Conservation (phyloP, 1,140 invertebrate species). For the Heliconius himera region DNA sequence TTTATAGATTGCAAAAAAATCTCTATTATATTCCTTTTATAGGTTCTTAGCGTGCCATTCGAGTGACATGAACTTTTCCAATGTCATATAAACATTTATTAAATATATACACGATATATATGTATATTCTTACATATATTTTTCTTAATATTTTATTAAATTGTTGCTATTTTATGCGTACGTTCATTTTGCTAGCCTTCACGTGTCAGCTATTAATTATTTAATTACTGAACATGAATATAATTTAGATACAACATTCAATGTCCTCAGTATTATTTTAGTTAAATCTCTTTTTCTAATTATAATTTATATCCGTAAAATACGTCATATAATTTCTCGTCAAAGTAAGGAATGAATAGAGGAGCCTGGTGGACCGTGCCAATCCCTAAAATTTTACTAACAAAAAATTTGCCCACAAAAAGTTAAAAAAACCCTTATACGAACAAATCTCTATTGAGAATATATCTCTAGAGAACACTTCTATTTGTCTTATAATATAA, state of each 20-base stretch:
- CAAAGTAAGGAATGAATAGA: no score
- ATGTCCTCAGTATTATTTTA: no score
- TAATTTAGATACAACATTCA: neutral
- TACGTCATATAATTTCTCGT: no score
- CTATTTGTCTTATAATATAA: neutral
- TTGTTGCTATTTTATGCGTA: neutral
- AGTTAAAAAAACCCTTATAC: no score
- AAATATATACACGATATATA: neutral
- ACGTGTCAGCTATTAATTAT: neutral
- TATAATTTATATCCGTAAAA: no score
- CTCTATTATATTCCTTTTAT: neutral
- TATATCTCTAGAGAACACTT: neutral
- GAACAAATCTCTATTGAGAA: no score
- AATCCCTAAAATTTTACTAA: no score
- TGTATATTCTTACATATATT: no score
- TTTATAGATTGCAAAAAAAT: slow-evolving; percentile 5
- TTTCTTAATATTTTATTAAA: neutral
- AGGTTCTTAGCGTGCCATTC: neutral
- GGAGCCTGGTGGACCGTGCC: no score
- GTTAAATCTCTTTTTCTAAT: no score
- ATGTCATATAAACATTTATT: neutral
- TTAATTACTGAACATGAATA: neutral
- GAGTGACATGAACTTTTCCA: neutral
- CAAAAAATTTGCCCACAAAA: no score
- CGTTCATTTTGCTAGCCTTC: neutral